phyloP scores from a whole-genome alignment of 2,797 vertebrate genomes.

The Pipistrellus nathusii region DNA sequence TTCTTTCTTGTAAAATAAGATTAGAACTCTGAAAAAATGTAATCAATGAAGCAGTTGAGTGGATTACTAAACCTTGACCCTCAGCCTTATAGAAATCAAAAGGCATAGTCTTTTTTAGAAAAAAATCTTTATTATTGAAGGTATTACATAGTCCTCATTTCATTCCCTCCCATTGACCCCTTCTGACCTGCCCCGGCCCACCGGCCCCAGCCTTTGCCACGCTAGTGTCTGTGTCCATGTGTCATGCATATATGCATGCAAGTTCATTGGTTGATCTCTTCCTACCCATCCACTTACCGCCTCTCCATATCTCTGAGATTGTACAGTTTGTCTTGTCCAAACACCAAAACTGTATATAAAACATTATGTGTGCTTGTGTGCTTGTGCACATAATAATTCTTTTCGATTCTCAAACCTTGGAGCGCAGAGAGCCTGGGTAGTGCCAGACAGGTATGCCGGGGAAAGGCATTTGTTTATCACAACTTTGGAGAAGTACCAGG shows the following conservation, averaged over 20 bases:
- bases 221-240: too few species aligned
- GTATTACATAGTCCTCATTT: too few species aligned
- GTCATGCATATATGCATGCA: too few species aligned
- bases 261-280: too few species aligned
- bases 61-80: slow-evolving; percentile 29
- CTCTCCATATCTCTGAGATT: too few species aligned
- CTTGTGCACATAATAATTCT: neutral
- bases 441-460: neutral
- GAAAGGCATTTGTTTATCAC: neutral
- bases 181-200: too few species aligned
- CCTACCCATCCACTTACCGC: too few species aligned
- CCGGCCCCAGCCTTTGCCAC: too few species aligned
- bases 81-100: neutral
- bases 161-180: too few species aligned
- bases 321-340: neutral
- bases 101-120: neutral
- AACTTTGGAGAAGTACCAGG: slow-evolving; percentile 7
- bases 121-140: too few species aligned
- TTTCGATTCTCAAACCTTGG: neutral
- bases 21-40: slow-evolving; percentile 59
- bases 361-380: neutral
- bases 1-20: slow-evolving; percentile 65
- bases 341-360: slow-evolving; percentile 11
- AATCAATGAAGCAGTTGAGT: slow-evolving; percentile 52
- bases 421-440: neutral